Conservation (phyloP, 2,113 vertebrate species). For the Hyperopisus bebe region DNA sequence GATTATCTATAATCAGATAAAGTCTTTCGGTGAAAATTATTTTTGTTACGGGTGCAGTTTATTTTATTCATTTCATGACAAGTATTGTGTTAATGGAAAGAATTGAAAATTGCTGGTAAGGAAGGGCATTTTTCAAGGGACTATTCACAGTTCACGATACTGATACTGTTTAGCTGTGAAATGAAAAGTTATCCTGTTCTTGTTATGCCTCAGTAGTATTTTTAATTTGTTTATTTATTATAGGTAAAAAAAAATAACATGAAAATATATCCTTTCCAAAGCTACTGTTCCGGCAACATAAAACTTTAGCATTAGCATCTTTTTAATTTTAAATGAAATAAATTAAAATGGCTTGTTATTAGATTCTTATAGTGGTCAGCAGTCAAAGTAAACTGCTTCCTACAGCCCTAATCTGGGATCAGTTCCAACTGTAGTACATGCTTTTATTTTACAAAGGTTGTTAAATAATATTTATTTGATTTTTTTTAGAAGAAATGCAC, state of each 20-base stretch:
- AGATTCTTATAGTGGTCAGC: background rate
- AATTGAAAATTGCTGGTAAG: background rate
- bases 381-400: background rate
- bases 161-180: background rate
- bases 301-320: background rate
- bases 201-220: background rate
- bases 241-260: background rate
- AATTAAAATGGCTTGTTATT: background rate
- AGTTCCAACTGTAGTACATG: background rate
- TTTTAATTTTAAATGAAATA: background rate
- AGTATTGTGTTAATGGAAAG: background rate
- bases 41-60: conserved; percentile 9
- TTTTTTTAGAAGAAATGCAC: background rate
- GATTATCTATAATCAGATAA: conserved; percentile 4
- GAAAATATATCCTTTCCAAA: background rate
- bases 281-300: background rate
- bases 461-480: background rate
- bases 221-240: conserved; percentile 11
- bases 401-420: background rate
- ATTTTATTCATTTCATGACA: conserved; percentile 9
- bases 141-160: background rate
- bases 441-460: background rate
- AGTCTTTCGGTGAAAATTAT: background rate
- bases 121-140: background rate
- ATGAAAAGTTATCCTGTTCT: background rate